Base-by-base conservation (phyloP, 1,140 invertebrate species). In the Hylaeus anthracinus region DNA sequence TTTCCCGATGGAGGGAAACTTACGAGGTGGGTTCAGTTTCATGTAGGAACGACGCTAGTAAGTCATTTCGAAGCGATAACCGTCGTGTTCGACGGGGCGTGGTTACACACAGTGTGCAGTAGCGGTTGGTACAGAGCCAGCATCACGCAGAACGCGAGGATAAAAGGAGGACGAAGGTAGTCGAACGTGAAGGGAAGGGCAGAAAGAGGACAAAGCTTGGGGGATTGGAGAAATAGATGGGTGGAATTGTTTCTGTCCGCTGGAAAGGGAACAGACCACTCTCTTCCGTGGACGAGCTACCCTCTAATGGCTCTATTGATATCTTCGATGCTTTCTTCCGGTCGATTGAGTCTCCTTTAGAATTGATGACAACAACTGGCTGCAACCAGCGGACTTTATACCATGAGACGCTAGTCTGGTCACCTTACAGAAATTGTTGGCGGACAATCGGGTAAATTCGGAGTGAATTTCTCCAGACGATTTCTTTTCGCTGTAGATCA, bases 281-380 rank as follows among this genome's bases (percentile, higher is more conserved):
- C 64, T 48, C 39, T 79, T 41, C 5, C 55, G 53, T 43, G 51
- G 55, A 15, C 64, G 41, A 76, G 55, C 56, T 45, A 26, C 58
- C 72, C 56, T 75, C 70, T 88, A 83, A 82, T 84, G 64, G 63
- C 64, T 81, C 81, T 81, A 87, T 88, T 78, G 84, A 85, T 85
- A 75, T 14, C 60, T 72, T 60, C 41, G 55, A 45, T 45, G 45
- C 41, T 60, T 66, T 78, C 77, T 79, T 67, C 65, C 65, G n/a
- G 15, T 26, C 65, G 65, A 67, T 67, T 37, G 65, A 26, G n/a
- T 1, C 45, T 4, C 1, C 43, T 9, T 37, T 51, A n/a, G 9
- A 8, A 51, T 67, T 67, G n/a, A 67, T 67, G 48, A 67, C 65
- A 67, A 67, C n/a, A 51, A 67, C 26, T 26, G 3, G 9, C n/a